Evolutionary conservation across 2,113 vertebrate species (phyloP).

Genomic region (Microtus richardsoni): DNA sequence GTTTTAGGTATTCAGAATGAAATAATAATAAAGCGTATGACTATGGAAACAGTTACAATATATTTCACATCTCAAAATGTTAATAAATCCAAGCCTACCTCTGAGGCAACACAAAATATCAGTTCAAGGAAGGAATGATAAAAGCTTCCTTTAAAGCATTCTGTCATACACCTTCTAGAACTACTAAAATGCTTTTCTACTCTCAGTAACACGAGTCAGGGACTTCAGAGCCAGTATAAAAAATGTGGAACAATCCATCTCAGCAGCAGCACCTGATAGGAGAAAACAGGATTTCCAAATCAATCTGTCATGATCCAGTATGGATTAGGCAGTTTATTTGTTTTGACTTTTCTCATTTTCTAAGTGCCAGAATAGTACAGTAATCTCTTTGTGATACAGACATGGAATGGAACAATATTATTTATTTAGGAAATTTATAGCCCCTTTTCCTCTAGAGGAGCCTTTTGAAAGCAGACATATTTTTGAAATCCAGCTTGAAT

Average conservation of each 20-base stretch:
- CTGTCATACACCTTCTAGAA: conserved; percentile 70
- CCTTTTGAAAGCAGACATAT: conserved; percentile 75
- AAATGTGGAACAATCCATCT: conserved; percentile 77
- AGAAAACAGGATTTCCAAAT: conserved; percentile 78
- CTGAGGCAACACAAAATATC: conserved; percentile 66
- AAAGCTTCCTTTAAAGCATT: conserved; percentile 70
- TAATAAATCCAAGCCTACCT: conserved; percentile 34
- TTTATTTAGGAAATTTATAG: conserved; percentile 74
- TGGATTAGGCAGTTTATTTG: conserved; percentile 82
- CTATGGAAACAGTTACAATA: conserved; percentile 6
- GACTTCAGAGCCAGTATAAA: conserved; percentile 66
- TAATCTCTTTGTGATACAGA: conserved; percentile 75
- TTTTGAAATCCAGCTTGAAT: conserved; percentile 57
- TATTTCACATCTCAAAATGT: conserved; percentile 62
- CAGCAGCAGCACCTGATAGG: conserved; percentile 65
- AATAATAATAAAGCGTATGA: conserved; percentile 53
- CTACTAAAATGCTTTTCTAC: conserved; percentile 78
- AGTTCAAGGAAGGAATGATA: conserved; percentile 71
- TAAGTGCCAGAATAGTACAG: conserved; percentile 75
- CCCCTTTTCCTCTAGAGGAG: conserved; percentile 56
- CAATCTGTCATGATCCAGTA: conserved; percentile 81
- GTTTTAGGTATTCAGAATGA: conserved; percentile 44
- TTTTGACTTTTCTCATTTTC: conserved; percentile 83
- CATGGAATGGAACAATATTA: conserved; percentile 74
- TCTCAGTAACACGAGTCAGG: conserved; percentile 76